These are phyloP conservation scores for Lydus trimaculatus DNA, from an alignment of 2,888 invertebrate species.

Conservation along the genomic window DNA sequence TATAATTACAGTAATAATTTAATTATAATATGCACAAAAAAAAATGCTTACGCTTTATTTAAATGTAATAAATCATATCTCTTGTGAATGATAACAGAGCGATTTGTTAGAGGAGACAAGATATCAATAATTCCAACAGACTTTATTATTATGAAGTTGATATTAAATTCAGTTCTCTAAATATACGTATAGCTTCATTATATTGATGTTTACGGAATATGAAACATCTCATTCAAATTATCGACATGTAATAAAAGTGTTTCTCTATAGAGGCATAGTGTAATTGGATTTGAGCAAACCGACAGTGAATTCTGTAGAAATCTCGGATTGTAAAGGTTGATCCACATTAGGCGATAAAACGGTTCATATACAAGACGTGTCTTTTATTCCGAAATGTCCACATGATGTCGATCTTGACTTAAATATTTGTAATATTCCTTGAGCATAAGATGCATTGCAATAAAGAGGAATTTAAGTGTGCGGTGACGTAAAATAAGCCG, in stretches of 20 bases:
- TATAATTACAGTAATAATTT: background rate
- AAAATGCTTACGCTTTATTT: too few relatives aligned
- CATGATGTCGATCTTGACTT: too few relatives aligned
- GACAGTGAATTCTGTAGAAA: background rate
- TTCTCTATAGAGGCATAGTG: background rate
- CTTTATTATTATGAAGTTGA: background rate
- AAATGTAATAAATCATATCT: too few relatives aligned
- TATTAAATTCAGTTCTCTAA: background rate
- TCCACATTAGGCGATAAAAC: too few relatives aligned
- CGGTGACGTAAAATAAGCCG: too few relatives aligned
- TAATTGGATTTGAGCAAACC: background rate
- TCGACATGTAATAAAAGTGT: background rate
- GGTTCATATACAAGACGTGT: too few relatives aligned
- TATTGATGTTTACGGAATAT: background rate
- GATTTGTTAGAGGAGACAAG: background rate
- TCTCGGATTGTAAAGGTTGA: too few relatives aligned
- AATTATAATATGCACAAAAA: too few relatives aligned
- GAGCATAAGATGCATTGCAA: too few relatives aligned
- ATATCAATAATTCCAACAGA: background rate
- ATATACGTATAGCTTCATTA: background rate
- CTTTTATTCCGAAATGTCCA: too few relatives aligned
- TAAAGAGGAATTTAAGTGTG: too few relatives aligned
- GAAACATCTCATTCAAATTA: background rate
- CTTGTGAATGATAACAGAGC: background rate
- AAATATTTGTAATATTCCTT: too few relatives aligned